Evolutionary conservation across 2,797 vertebrate species (phyloP).

Genomic region (Trachurus trachurus): DNA sequence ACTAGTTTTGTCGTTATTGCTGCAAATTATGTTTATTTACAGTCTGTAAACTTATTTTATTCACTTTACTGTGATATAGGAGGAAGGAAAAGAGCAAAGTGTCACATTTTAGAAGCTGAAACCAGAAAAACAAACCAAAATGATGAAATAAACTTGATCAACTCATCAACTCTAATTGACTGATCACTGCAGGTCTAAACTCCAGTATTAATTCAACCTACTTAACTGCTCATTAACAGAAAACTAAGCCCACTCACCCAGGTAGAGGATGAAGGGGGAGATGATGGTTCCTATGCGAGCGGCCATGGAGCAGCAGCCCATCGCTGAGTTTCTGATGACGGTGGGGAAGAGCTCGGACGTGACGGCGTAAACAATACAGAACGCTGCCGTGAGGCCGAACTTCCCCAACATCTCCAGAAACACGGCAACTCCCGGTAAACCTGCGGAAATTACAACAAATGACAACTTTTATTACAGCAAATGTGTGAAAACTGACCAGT

Average conservation of each 20-base stretch:
- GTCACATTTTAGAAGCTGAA: no score
- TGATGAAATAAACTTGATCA: not conserved
- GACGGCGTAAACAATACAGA: slow-evolving; percentile 90
- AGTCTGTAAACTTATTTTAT: no score
- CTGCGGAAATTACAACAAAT: slow-evolving; percentile 26
- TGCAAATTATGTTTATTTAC: no score
- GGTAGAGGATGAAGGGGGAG: slow-evolving; percentile 91
- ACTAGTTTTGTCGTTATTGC: not conserved
- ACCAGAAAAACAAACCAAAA: not conserved
- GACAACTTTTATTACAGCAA: not conserved
- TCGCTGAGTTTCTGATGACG: slow-evolving; percentile 91
- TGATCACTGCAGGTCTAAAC: not conserved
- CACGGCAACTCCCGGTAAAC: slow-evolving; percentile 51
- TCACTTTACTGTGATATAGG: no score
- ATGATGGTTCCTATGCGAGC: slow-evolving; percentile 90
- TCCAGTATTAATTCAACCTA: not conserved
- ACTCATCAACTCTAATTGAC: no score
- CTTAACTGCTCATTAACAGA: not conserved
- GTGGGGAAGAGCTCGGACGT: slow-evolving; percentile 93
- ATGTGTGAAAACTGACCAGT: no score
- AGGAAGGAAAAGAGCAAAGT: no score
- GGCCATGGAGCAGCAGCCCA: slow-evolving; percentile 91
- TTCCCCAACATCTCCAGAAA: slow-evolving; percentile 89
- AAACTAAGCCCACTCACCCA: slow-evolving; percentile 78
- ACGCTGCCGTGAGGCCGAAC: slow-evolving; percentile 89